Conservation (phyloP, 2,797 vertebrate genomes). For the Pseudocheirus occidentalis region DNA sequence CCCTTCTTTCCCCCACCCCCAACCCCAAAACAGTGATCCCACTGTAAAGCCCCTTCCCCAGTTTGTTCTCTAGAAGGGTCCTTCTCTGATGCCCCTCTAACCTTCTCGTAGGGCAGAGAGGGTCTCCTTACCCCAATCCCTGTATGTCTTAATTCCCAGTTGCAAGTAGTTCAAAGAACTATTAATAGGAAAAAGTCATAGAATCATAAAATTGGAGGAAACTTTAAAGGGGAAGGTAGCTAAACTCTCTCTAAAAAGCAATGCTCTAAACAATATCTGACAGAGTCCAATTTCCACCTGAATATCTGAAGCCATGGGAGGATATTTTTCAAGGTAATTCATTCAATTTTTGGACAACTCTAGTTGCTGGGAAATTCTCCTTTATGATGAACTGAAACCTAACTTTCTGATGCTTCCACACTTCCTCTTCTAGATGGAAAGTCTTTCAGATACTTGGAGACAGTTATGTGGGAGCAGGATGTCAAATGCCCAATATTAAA, state of each 20-base stretch:
- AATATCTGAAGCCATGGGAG: background rate
- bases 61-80: no score
- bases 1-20: no score
- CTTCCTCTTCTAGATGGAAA: background rate
- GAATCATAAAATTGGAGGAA: background rate
- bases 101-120: no score
- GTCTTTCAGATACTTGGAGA: background rate
- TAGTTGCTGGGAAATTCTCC: background rate
- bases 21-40: no score
- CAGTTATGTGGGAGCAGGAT: background rate
- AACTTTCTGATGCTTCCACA: background rate
- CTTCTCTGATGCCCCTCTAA: no score
- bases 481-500: background rate
- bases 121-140: no score
- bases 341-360: background rate
- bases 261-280: background rate
- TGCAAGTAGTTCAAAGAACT: no score
- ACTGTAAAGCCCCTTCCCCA: no score
- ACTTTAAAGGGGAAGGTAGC: background rate
- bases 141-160: no score
- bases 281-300: background rate
- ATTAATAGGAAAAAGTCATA: background rate
- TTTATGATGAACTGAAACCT: background rate
- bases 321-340: background rate
- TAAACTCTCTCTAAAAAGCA: background rate